phyloP scores from a whole-genome alignment of 2,113 vertebrate genomes.

The Chaetodon trifascialis region DNA sequence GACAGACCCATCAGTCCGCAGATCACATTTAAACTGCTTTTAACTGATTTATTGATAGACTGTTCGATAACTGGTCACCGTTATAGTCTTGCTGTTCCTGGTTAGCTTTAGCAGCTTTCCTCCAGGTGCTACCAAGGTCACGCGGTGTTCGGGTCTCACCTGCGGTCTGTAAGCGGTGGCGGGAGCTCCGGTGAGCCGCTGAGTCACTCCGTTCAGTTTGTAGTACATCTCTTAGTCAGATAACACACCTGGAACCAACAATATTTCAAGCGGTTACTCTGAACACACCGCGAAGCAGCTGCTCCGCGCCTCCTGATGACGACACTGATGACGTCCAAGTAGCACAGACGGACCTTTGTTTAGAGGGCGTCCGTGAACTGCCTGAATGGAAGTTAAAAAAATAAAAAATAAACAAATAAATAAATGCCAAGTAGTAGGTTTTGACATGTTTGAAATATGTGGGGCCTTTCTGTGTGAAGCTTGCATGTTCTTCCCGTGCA shows the following conservation, averaged over 20 bases:
- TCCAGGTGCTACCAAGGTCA: constrained; percentile 7
- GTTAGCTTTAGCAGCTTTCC: not conserved
- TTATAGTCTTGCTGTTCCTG: not conserved
- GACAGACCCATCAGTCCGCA: not conserved
- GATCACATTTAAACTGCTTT: not conserved
- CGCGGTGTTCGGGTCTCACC: not conserved
- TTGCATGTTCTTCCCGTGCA: no score
- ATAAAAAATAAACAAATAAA: no score
- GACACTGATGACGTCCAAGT: not conserved
- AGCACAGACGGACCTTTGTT: not conserved
- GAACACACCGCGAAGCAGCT: no score
- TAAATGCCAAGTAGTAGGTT: no score
- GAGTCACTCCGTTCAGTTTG: constrained; percentile 20
- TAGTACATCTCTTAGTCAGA: constrained; percentile 17
- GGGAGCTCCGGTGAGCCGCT: constrained; percentile 32
- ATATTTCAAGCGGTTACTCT: not conserved
- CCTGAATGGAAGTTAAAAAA: not conserved
- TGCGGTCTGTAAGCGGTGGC: constrained; percentile 15
- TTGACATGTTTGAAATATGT: no score
- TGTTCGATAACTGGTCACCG: no score
- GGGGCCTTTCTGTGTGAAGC: no score
- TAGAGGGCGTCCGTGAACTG: not conserved
- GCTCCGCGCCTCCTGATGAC: not conserved
- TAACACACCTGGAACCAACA: not conserved
- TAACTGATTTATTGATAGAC: not conserved